phyloP scores from a whole-genome alignment of 37 sponge, comb jelly and placozoan genomes.

The Ianthella basta region DNA sequence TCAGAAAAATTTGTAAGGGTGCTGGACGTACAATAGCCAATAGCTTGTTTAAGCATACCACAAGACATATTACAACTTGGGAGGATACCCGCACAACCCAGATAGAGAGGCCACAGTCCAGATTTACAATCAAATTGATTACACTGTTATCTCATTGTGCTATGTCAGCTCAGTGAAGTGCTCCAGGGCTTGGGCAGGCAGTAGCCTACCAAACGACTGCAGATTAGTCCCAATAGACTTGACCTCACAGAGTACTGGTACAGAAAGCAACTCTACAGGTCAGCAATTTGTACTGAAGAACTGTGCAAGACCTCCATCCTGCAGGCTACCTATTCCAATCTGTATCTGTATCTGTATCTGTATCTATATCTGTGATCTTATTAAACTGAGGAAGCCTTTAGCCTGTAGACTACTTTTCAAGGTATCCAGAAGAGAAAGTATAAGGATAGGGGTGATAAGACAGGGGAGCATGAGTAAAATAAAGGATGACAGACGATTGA shows the following conservation, averaged over 20 bases:
- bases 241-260: background rate
- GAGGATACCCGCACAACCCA: background rate
- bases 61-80: constrained; percentile 5
- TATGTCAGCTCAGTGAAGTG: background rate
- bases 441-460: too few relatives aligned
- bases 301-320: background rate
- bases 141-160: background rate
- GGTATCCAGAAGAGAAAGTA: too few relatives aligned
- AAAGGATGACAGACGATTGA: too few relatives aligned
- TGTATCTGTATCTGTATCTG: too few relatives aligned
- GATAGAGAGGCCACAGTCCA: background rate
- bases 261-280: background rate
- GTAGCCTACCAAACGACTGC: background rate
- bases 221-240: background rate
- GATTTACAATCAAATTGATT: constrained; percentile 4
- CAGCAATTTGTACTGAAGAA: background rate
- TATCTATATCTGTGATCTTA: too few relatives aligned
- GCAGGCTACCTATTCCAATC: background rate
- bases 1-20: background rate
- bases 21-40: background rate
- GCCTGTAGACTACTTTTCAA: too few relatives aligned
- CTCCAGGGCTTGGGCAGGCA: constrained; percentile 4
- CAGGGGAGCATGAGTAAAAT: too few relatives aligned
- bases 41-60: background rate
- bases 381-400: too few relatives aligned